Conservation (phyloP, 2,888 invertebrate species). For the Ephialtes manifestator region DNA sequence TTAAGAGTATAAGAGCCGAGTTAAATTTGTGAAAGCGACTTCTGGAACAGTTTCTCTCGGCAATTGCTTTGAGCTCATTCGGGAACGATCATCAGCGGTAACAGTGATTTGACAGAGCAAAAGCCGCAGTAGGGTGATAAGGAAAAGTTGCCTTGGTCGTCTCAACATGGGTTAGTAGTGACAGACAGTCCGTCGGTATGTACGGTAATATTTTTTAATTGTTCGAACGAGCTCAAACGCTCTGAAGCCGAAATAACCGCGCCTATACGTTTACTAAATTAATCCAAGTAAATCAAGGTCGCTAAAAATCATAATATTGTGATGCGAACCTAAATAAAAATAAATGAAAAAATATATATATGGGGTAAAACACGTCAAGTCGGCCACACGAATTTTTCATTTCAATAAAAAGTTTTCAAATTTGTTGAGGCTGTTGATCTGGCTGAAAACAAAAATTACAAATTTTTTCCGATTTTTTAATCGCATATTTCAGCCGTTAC, state of each 20-base stretch:
- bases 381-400: no score
- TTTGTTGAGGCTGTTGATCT: no score
- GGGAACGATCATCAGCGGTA: neutral
- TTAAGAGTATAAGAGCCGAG: neutral
- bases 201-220: neutral
- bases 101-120: neutral
- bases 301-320: no score
- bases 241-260: neutral
- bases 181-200: neutral
- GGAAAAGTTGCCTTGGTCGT: neutral
- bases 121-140: neutral
- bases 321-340: no score
- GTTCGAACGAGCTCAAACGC: neutral
- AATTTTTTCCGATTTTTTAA: no score
- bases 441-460: no score
- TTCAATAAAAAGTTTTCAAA: no score
- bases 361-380: no score
- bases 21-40: neutral
- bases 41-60: neutral
- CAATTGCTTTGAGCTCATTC: neutral
- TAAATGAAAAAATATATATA: no score
- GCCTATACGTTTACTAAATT: neutral
- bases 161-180: neutral
- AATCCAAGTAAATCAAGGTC: no score
- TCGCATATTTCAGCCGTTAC: no score